Evolutionary conservation across 2,113 vertebrate genomes (phyloP).

Genomic region (Marmota monax): DNA sequence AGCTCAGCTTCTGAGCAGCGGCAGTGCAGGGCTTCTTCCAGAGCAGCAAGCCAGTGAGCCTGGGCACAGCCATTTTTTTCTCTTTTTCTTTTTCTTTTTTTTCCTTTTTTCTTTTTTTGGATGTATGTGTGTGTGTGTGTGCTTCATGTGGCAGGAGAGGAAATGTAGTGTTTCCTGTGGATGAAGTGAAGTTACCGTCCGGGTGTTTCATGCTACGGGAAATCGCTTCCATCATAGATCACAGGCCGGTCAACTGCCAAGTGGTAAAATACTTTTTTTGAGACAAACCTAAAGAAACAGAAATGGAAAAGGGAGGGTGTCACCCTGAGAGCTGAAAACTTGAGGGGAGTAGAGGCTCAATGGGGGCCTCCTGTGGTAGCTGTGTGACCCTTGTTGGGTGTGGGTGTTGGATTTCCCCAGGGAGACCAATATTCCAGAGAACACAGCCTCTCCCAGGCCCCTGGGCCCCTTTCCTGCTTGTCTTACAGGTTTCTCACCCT

Average conservation of each 20-base stretch:
- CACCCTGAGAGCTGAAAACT: background rate
- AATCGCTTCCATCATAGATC: conserved; percentile 93
- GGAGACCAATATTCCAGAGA: background rate
- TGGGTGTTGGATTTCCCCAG: background rate
- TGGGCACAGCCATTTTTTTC: conserved; percentile 54
- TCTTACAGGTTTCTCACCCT: background rate
- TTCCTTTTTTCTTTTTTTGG: background rate
- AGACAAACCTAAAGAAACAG: conserved; percentile 92
- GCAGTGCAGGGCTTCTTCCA: conserved; percentile 26
- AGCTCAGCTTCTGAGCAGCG: accelerated
- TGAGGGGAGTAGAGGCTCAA: background rate
- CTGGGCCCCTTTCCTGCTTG: background rate
- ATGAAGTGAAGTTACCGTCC: conserved; percentile 50
- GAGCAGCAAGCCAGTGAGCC: conserved; percentile 72
- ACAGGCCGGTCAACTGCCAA: conserved; percentile 92
- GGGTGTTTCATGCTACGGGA: conserved; percentile 83
- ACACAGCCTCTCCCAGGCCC: background rate
- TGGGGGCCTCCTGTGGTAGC: accelerated
- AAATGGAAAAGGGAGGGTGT: conserved; percentile 25
- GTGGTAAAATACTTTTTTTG: conserved; percentile 96
- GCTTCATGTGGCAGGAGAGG: conserved; percentile 79
- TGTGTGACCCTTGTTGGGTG: background rate
- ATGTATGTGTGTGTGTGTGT: background rate
- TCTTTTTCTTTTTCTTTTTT: background rate
- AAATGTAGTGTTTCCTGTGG: conserved; percentile 82